Percentiles rank a stretch among this genome's conserved stretches.
Evolutionary conservation across 1,140 invertebrate genomes (phyloP).

Genomic region (Dufourea novaeangliae): DNA sequence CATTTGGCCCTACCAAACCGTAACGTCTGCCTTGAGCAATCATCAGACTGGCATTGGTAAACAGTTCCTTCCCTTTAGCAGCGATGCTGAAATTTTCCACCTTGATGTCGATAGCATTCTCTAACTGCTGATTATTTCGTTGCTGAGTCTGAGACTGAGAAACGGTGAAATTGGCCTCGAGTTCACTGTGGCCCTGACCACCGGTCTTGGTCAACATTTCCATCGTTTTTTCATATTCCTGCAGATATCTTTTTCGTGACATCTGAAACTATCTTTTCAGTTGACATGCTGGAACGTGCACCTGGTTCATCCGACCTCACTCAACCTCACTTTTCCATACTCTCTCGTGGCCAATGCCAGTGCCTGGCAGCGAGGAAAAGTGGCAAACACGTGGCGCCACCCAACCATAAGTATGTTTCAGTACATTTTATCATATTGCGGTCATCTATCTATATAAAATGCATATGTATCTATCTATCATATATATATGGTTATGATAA

Average conservation of each 20-base stretch:
- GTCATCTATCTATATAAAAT: not conserved
- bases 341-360: slow-evolving; percentile 6
- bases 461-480: too few relatives aligned
- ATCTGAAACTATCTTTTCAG: slow-evolving; percentile 61
- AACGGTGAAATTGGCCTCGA: slow-evolving; percentile 97
- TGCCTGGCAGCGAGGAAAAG: not conserved
- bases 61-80: slow-evolving; percentile 98
- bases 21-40: slow-evolving; percentile 97
- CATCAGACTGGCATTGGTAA: slow-evolving; percentile 97
- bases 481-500: too few relatives aligned
- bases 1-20: slow-evolving; percentile 99
- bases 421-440: slow-evolving; percentile 13
- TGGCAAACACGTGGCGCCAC: slow-evolving; percentile 38
- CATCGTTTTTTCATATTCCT: slow-evolving; percentile 95
- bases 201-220: slow-evolving; percentile 94
- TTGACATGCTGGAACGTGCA: slow-evolving; percentile 46
- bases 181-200: slow-evolving; percentile 92
- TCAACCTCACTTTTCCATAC: slow-evolving; percentile 41
- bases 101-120: slow-evolving; percentile 99
- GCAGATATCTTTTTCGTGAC: slow-evolving; percentile 76
- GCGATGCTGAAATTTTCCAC: slow-evolving; percentile 99
- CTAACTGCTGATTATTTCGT: slow-evolving; percentile 88
- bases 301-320: slow-evolving; percentile 36
- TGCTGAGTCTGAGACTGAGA: slow-evolving; percentile 86
- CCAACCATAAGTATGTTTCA: not conserved